Base-by-base conservation (phyloP, 2,113 vertebrate species). In the Sylvietta virens region DNA sequence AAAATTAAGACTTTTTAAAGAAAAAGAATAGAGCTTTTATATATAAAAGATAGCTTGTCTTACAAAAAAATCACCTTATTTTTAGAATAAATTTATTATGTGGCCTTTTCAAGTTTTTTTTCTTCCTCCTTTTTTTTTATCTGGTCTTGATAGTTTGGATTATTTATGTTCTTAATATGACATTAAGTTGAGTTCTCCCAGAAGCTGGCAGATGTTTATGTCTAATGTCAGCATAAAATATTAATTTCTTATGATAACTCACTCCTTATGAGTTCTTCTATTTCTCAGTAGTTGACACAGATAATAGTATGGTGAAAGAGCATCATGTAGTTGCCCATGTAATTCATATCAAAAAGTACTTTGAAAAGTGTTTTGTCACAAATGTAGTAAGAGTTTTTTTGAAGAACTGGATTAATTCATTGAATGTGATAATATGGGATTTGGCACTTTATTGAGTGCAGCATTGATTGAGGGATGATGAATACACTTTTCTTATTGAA, bases 111-210 rank as follows among this genome's bases (percentile, higher is more conserved):
- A 66, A 31, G 15, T 13, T 7, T n/a, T n/a, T 51, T n/a, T 35
- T 8, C 26, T 53, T 24, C 4, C 6, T 33, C 22, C 6, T 31
- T 7, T 61, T 47, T 44, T 42, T 86, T 42, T 16, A 11, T 27
- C 18, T 33, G 5, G 4, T 47, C 14, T 69, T 64, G 5, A 20
- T 64, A 81, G 3, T 12, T 54, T 4, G 7, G 5, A 1, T 1
- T 13, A 30, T 13, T 20, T n/a, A 47, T 53, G 26, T 71, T 78
- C 33, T 88, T 66, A 39, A 12, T 45, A 10, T 82, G 44, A 44
- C 3, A 37, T 12, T 78, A 27, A 65, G 4, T 8, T 88, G 20
- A 83, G 37, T 88, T 81, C 27, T 74, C 13, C 67, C 17, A n/a
- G 16, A 87, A 27, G 5, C 1, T 83, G 33, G 9, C 30, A 64